Evolutionary conservation across 2,113 vertebrate genomes (phyloP), one percentile per base, ranked within the genome.

Genomic region (Colinus virginianus): DNA sequence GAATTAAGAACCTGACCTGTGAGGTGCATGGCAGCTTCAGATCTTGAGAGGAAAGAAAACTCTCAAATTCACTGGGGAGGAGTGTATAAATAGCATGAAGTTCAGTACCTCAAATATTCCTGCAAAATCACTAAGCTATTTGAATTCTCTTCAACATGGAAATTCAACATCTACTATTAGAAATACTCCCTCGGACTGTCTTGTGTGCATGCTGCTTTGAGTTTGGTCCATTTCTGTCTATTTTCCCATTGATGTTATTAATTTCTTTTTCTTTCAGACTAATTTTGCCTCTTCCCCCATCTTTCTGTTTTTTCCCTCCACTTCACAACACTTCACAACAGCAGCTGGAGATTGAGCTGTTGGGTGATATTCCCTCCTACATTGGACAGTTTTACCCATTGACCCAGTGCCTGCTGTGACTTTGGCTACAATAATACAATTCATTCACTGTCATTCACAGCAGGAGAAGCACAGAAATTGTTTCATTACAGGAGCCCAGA

Each of bases 361-460:
- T 92, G 49, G 56, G 63, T 89, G 75, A 82, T 49, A 78, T 78
- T 91, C 86, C 43, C 48, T 78, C 43, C 40, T 53, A 1, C 22
- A 56, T 7, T 74, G 59, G 67, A 66, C 49, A 55, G 59, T 63
- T 95, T 92, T 89, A 92, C 68, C 75, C 13, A 0, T 67, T 96
- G 81, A 84, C 59, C 49, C 75, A 69, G 67, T 72, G 78, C 88
- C 88, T 96, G 78, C 95, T 89, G 81, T 90, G 87, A 89, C 67
- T 90, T 89, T 79, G 67, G 84, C 55, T 94, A 55, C 69, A 66
- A 90, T 74, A 77, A 84, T 70, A 69, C 49, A 94, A 82, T 89
- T 90, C 49, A 46, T 86, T 92, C 78, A 66, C 32, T 72, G 83
- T 79, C 59, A 79, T 66, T 94, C 84, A 75, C 94, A 95, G 84